These are phyloP conservation scores for Oplegnathus fasciatus DNA, from an alignment of 2,113 vertebrate species.

Conservation along the genomic window DNA sequence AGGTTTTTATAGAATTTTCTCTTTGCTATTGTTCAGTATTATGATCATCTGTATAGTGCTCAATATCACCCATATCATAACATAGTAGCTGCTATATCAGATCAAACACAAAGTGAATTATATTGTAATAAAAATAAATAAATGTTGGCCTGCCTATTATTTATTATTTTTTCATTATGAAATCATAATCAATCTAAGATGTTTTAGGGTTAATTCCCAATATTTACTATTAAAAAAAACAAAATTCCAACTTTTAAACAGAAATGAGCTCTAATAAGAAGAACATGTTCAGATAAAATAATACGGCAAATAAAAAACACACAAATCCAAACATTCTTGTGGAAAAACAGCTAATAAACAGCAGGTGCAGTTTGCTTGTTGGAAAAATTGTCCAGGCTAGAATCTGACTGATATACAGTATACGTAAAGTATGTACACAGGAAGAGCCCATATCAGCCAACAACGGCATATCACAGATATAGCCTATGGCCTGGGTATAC, in stretches of 20 bases:
- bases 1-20: too few relatives aligned
- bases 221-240: neutral
- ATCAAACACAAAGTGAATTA: neutral
- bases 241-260: neutral
- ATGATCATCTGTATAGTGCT: neutral
- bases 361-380: slow-evolving; percentile 10
- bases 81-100: neutral
- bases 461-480: neutral
- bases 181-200: neutral
- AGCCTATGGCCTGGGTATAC: neutral
- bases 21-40: neutral
- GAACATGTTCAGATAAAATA: slow-evolving; percentile 8
- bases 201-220: neutral
- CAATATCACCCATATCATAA: neutral
- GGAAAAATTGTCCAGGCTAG: neutral
- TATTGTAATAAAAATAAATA: neutral
- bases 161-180: neutral
- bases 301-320: neutral
- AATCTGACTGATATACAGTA: neutral
- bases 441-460: neutral
- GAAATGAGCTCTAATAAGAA: neutral
- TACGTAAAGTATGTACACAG: too few relatives aligned
- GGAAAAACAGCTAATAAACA: neutral
- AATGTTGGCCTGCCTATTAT: neutral
- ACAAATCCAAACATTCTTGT: neutral